phyloP scores from a whole-genome alignment of 2,888 invertebrate genomes.

The Oscheius sp. region DNA sequence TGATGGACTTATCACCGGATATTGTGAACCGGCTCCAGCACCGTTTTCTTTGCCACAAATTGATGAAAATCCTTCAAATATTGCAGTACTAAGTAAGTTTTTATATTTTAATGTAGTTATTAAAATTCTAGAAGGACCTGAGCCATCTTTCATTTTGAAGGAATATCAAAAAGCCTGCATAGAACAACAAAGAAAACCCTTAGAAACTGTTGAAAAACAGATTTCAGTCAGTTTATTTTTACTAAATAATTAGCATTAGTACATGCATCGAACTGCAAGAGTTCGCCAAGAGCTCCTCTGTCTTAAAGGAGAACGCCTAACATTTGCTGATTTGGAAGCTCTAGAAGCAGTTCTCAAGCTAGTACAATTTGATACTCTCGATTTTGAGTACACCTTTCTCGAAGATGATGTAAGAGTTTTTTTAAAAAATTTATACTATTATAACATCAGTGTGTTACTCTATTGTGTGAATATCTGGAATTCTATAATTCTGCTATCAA shows the following conservation, averaged over 20 bases:
- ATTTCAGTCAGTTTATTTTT: too few relatives aligned
- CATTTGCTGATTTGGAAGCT: conserved; percentile 81
- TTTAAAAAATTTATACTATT: conserved; percentile 7
- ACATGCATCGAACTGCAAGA: conserved; percentile 49
- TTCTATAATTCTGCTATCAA: conserved; percentile 85
- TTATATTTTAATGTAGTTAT: not conserved
- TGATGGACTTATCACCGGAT: conserved; percentile 50
- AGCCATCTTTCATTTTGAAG: too few relatives aligned
- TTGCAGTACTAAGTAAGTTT: too few relatives aligned
- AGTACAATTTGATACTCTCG: conserved; percentile 80
- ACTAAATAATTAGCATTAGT: too few relatives aligned
- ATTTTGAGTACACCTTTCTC: conserved; percentile 78
- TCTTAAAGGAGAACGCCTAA: conserved; percentile 75
- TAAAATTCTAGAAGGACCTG: too few relatives aligned
- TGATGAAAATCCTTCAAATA: conserved; percentile 15
- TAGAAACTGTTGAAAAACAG: too few relatives aligned
- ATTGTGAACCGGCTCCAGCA: conserved; percentile 37
- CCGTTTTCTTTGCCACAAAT: conserved; percentile 6
- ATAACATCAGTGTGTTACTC: conserved; percentile 79
- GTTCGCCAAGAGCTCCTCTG: conserved; percentile 52
- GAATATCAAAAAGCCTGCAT: too few relatives aligned
- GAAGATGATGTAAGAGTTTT: conserved; percentile 79
- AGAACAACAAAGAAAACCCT: too few relatives aligned
- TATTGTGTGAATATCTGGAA: conserved; percentile 89
- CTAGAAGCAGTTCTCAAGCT: conserved; percentile 84